Base-by-base conservation (phyloP, 2,888 invertebrate species). In the Podabrus alpinus region DNA sequence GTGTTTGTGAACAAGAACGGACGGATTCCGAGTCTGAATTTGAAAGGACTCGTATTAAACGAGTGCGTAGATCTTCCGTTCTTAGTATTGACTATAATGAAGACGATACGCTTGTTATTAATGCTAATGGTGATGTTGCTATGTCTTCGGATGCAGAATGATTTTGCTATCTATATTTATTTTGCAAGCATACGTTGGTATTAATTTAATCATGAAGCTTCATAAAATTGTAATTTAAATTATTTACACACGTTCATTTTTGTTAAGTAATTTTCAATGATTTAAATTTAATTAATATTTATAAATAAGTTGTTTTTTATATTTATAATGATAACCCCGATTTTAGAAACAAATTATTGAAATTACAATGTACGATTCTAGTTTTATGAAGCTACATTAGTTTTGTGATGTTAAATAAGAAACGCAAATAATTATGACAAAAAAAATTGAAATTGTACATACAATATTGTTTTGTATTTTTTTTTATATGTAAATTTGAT, bases 21-120 rank as follows among this genome's bases (percentile, higher is more conserved):
- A 88, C 89, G 79, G 88, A 88, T 85, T 89, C 89, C 83, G 89
- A 88, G 78, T 84, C 85, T 60, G 87, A 86, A 78, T 79, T 77
- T 77, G 88, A 88, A 84, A 88, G 86, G 85, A 89, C 89, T 82
- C 85, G 87, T 77, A 90, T 91, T 68, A 93, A 92, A 87, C 93
- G 94, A 85, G 90, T 93, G 79, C 88, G 93, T 77, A 90, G 93
- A 78, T 93, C 92, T 80, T 93, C 93, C 72, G 92, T 93, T 75
- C 89, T 93, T 71, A 92, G 93, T 74, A 89, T 93, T 75, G 93
- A 93, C 87, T 93, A 93, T 87, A 92, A 93, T 85, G 93, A 93
- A 81, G 93, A 93, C 74, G 93, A 93, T 80, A 92, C 93, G 68
- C 91, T 92, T n/a, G 90, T 93, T 83, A 91, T 92, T 77, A 89